Percentiles rank a stretch among this genome's conserved stretches.
Conservation (phyloP, 1,140 invertebrate species). For the Zaprionus nigranus region DNA sequence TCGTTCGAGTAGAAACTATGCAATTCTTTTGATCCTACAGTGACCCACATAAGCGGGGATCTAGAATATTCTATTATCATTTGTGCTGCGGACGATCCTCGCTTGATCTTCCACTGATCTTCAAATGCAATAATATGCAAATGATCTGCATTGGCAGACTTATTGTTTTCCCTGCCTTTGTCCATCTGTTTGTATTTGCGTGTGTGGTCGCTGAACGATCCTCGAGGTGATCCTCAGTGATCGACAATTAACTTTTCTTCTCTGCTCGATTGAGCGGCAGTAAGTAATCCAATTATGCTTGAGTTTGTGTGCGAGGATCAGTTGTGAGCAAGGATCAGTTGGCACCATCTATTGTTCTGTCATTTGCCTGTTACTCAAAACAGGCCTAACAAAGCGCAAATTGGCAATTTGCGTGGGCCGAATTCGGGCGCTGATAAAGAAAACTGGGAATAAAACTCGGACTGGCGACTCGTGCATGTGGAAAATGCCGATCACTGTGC, state of each 20-base stretch:
- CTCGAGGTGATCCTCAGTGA: slow-evolving; percentile 23
- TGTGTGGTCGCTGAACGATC: slow-evolving; percentile 34
- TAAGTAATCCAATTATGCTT: slow-evolving; percentile 65
- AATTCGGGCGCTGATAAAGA: slow-evolving; percentile 14
- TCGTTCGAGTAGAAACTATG: slow-evolving; percentile 6
- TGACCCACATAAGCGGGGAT: neutral
- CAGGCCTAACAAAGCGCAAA: slow-evolving; percentile 71
- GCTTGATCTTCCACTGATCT: neutral
- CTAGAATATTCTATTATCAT: neutral
- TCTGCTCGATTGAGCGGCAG: slow-evolving; percentile 64
- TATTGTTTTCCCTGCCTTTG: neutral
- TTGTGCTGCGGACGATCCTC: neutral
- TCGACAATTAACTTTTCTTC: slow-evolving; percentile 62
- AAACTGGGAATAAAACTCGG: slow-evolving; percentile 39
- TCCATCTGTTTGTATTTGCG: slow-evolving; percentile 2
- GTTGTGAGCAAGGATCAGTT: slow-evolving; percentile 58
- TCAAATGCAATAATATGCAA: slow-evolving; percentile 4
- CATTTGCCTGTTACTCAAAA: slow-evolving; percentile 54
- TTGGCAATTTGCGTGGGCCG: slow-evolving; percentile 73
- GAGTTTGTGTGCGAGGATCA: slow-evolving; percentile 50
- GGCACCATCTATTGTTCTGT: slow-evolving; percentile 70
- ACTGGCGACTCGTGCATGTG: slow-evolving; percentile 25
- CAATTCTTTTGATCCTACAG: slow-evolving; percentile 20
- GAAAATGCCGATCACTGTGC: slow-evolving; percentile 63
- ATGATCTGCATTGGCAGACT: slow-evolving; percentile 14